Conservation (phyloP, 2,888 invertebrate genomes). For the Nephrotoma flavescens region DNA sequence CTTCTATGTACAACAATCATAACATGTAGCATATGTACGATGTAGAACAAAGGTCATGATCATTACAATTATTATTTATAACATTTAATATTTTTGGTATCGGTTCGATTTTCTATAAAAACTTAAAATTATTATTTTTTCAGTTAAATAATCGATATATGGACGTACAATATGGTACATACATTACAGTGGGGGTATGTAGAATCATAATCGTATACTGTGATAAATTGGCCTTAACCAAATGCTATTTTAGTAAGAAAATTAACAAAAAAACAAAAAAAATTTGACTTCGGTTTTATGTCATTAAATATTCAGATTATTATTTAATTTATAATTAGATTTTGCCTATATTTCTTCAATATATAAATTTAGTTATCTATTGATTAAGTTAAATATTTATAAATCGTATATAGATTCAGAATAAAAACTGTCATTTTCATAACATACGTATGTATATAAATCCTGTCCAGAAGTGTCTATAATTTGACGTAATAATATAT, state of each 20-base stretch:
- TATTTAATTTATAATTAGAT: not conserved
- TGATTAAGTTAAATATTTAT: not conserved
- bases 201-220: not conserved
- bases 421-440: not conserved
- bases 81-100: not conserved
- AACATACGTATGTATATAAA: no score
- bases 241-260: not conserved
- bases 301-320: not conserved
- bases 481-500: no score
- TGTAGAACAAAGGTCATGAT: not conserved
- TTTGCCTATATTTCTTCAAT: not conserved
- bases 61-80: not conserved
- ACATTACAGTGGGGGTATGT: not conserved
- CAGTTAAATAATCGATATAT: not conserved
- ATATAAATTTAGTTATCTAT: not conserved
- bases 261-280: not conserved
- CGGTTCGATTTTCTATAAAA: not conserved
- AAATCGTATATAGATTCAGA: not conserved
- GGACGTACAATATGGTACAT: not conserved
- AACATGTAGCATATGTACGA: not conserved
- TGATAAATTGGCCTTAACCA: not conserved
- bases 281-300: not conserved
- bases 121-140: not conserved
- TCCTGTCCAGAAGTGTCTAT: no score
- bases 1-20: no score